phyloP scores from a whole-genome alignment of 2,888 invertebrate species.

The Parnassius apollo region DNA sequence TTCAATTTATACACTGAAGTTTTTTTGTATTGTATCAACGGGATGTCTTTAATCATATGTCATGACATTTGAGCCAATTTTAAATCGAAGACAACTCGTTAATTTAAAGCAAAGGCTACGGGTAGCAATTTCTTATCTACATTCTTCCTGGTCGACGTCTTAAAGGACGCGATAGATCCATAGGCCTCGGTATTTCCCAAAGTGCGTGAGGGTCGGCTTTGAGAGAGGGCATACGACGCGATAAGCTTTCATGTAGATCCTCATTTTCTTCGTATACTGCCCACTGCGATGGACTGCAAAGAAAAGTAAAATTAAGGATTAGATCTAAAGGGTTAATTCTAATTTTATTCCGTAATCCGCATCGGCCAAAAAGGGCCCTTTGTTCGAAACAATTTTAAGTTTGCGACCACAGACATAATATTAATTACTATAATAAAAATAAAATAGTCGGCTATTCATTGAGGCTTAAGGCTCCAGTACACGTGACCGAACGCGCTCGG shows the following conservation, averaged over 20 bases:
- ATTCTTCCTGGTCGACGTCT: conserved; percentile 50
- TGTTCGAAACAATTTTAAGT: too few species aligned
- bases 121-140: conserved; percentile 21
- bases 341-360: too few species aligned
- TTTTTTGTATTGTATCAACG: conserved; percentile 4
- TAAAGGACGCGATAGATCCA: conserved; percentile 49
- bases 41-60: conserved; percentile 3
- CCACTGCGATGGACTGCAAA: conserved; percentile 69
- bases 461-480: too few species aligned
- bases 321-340: too few species aligned
- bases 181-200: conserved; percentile 68
- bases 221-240: conserved; percentile 60
- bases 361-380: too few species aligned
- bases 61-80: not conserved
- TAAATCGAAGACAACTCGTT: conserved; percentile 13
- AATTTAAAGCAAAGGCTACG: conserved; percentile 22
- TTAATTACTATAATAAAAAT: too few species aligned
- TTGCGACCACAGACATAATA: too few species aligned
- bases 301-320: not conserved
- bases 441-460: too few species aligned
- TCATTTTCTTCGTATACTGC: conserved; percentile 69
- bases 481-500: too few species aligned
- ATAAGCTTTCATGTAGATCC: conserved; percentile 51
- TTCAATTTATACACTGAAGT: too few species aligned
- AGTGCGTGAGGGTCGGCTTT: conserved; percentile 66